Evolutionary conservation across 2,888 invertebrate species (phyloP).

Genomic region (Plagiodera versicolora): DNA sequence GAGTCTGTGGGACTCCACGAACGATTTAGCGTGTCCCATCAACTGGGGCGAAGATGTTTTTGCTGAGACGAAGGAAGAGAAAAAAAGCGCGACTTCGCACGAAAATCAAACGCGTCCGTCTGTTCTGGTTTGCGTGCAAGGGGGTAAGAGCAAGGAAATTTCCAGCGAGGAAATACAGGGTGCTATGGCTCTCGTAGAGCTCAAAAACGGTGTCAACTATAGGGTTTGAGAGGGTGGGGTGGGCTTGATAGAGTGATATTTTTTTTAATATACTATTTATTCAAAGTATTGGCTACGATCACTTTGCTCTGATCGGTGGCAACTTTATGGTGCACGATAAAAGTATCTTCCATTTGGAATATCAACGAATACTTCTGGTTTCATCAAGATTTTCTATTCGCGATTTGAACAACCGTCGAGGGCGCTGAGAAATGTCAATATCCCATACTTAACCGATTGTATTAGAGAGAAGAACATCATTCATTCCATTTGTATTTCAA

Average conservation of each 20-base stretch:
- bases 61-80: conserved; percentile 16
- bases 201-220: conserved; percentile 54
- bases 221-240: conserved; percentile 31
- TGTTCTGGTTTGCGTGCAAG: conserved; percentile 57
- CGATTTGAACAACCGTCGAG: no score
- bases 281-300: no score
- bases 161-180: conserved; percentile 59
- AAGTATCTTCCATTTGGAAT: no score
- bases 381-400: no score
- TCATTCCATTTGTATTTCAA: no score
- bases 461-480: no score
- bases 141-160: conserved; percentile 50
- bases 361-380: no score
- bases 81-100: background rate
- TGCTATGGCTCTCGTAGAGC: conserved; percentile 64
- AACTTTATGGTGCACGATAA: no score
- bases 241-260: background rate
- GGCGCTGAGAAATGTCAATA: no score
- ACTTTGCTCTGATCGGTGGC: no score
- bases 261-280: no score
- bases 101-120: conserved; percentile 58
- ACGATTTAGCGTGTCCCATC: conserved; percentile 58
- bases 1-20: conserved; percentile 49
- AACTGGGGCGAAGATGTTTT: conserved; percentile 56
- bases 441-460: no score